Conservation (phyloP, 2,113 vertebrate genomes). For the Clupea harengus region DNA sequence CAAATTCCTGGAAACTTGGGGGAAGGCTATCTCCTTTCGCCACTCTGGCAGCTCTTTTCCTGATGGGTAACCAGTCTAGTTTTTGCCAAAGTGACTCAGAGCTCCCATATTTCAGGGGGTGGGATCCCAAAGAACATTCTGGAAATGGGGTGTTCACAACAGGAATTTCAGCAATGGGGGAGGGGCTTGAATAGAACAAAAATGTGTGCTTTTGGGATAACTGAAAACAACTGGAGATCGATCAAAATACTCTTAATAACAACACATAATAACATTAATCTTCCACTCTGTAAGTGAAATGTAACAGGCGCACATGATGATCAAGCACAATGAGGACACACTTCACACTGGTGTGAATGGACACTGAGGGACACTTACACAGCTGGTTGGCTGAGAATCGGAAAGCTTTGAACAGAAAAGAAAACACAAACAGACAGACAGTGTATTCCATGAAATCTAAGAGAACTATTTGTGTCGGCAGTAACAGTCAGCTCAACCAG, state of each 20-base stretch:
- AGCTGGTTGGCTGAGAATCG: neutral
- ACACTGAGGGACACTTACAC: neutral
- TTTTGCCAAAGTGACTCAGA: neutral
- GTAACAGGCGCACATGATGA: neutral
- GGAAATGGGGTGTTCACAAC: neutral
- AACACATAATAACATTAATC: neutral
- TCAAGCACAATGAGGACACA: neutral
- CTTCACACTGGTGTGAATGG: neutral
- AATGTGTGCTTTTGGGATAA: neutral
- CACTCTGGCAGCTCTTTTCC: slow-evolving; percentile 66
- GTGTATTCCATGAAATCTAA: neutral
- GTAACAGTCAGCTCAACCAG: neutral
- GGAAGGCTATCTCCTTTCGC: slow-evolving; percentile 63
- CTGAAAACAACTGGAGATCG: neutral
- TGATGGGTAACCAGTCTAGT: slow-evolving; percentile 58
- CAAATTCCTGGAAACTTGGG: slow-evolving; percentile 58
- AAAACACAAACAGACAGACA: neutral
- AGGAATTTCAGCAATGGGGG: neutral
- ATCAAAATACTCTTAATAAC: neutral
- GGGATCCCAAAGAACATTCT: slow-evolving; percentile 1
- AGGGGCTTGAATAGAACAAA: neutral
- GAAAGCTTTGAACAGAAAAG: neutral
- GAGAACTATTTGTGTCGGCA: neutral
- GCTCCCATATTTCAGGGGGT: neutral
- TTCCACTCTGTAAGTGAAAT: neutral